phyloP scores from a whole-genome alignment of 2,888 invertebrate genomes.

The Neria commutata region DNA sequence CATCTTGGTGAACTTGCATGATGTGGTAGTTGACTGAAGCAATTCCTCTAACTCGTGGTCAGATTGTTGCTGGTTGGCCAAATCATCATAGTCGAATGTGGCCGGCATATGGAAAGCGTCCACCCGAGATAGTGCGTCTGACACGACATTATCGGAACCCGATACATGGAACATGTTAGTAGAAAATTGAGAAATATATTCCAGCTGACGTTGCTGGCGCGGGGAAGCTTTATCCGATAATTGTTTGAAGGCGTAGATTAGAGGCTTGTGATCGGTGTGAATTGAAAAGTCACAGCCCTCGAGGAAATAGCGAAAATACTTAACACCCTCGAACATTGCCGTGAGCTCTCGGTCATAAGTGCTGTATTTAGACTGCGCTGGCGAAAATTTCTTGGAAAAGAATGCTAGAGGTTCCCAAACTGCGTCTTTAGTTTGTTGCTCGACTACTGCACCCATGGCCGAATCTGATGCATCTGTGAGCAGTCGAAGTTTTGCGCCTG shows the following conservation, averaged over 20 bases:
- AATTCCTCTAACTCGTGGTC: not conserved
- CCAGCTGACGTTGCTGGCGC: not conserved
- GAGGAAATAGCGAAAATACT: not conserved
- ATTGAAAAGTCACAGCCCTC: not conserved
- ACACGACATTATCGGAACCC: not conserved
- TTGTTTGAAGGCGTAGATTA: not conserved
- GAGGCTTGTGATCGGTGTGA: not conserved
- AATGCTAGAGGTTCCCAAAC: conserved; percentile 9
- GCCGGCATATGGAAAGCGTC: not conserved
- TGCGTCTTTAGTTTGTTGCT: not conserved
- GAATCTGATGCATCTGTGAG: not conserved
- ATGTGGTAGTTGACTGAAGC: not conserved
- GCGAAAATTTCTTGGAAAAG: conserved; percentile 5
- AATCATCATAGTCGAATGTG: not conserved
- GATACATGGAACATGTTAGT: not conserved
- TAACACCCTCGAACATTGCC: not conserved
- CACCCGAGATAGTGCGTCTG: not conserved
- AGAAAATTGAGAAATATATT: not conserved
- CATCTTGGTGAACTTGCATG: not conserved
- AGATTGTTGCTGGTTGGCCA: not conserved
- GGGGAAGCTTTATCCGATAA: not conserved
- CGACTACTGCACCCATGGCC: not conserved
- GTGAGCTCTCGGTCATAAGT: not conserved
- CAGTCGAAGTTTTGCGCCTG: not conserved
- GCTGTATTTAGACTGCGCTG: not conserved